phyloP scores from a whole-genome alignment of 2,888 invertebrate genomes.

The Siphlonurus alternatus region DNA sequence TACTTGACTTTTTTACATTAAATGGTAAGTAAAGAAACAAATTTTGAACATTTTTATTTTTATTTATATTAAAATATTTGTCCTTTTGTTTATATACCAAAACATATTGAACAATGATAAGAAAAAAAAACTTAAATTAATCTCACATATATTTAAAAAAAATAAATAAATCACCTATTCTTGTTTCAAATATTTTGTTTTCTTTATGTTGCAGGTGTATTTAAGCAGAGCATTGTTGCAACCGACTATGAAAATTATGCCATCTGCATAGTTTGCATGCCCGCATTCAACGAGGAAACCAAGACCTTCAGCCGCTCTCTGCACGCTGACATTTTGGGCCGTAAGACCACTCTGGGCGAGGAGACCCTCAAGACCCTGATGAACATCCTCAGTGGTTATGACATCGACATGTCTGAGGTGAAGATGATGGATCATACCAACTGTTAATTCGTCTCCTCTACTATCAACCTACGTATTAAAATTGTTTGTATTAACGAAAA shows the following conservation, averaged over 20 bases:
- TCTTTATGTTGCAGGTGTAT: not conserved
- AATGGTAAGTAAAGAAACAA: no score
- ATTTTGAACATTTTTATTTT: no score
- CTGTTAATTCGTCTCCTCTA: no score
- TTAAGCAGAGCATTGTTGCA: slow-evolving; percentile 9
- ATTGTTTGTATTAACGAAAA: no score
- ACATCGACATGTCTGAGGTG: slow-evolving; percentile 9
- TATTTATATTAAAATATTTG: no score
- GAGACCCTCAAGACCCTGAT: slow-evolving; percentile 10
- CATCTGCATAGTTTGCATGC: slow-evolving; percentile 11
- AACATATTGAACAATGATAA: no score
- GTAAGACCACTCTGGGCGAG: slow-evolving; percentile 9
- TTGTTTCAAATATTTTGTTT: not conserved
- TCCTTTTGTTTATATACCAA: no score
- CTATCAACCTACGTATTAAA: no score
- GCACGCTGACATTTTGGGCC: slow-evolving; percentile 10
- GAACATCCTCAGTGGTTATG: slow-evolving; percentile 12
- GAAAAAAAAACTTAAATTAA: not conserved
- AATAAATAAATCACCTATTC: not conserved
- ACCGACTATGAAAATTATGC: slow-evolving; percentile 14
- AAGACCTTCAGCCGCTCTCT: slow-evolving; percentile 11
- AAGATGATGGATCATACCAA: slow-evolving; percentile 10
- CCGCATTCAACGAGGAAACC: slow-evolving; percentile 9
- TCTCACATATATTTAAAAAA: not conserved
- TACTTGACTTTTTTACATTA: no score